These are phyloP conservation scores for Xiphydria camelus DNA, from an alignment of 2,888 invertebrate genomes.

Conservation along the genomic window DNA sequence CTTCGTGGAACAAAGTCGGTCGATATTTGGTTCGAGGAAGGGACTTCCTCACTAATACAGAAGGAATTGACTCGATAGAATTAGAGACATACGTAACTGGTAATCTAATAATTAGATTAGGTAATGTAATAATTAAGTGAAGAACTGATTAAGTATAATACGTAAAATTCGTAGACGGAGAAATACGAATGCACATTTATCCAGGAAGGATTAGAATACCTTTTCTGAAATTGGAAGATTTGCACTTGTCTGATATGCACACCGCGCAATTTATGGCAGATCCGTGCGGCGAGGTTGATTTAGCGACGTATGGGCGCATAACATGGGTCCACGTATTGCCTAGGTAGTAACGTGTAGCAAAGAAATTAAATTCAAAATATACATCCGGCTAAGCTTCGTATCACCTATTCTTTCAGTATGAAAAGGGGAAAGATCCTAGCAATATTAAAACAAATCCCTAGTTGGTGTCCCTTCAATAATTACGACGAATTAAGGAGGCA, in stretches of 20 bases:
- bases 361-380: constrained; percentile 8
- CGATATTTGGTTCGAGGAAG: constrained; percentile 37
- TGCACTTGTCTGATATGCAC: constrained; percentile 23
- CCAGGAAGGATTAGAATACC: constrained; percentile 30
- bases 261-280: constrained; percentile 33
- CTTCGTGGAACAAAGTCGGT: constrained; percentile 49
- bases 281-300: constrained; percentile 31
- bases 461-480: constrained; percentile 35
- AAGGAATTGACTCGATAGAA: constrained; percentile 34
- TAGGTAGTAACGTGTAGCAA: constrained; percentile 36
- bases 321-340: constrained; percentile 46
- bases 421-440: constrained; percentile 42
- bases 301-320: constrained; percentile 20
- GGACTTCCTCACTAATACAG: constrained; percentile 35
- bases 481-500: constrained; percentile 47
- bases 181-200: constrained; percentile 29
- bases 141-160: too few relatives aligned
- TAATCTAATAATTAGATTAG: constrained; percentile 13
- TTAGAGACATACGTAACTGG: constrained; percentile 36
- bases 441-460: constrained; percentile 42
- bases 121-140: neutral
- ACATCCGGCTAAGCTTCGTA: too few relatives aligned
- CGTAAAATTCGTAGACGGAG: too few relatives aligned
- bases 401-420: constrained; percentile 36
- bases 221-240: constrained; percentile 32